These are phyloP conservation scores for Ciconia boyciana DNA, from an alignment of 2,113 vertebrate species.

Conservation along the genomic window DNA sequence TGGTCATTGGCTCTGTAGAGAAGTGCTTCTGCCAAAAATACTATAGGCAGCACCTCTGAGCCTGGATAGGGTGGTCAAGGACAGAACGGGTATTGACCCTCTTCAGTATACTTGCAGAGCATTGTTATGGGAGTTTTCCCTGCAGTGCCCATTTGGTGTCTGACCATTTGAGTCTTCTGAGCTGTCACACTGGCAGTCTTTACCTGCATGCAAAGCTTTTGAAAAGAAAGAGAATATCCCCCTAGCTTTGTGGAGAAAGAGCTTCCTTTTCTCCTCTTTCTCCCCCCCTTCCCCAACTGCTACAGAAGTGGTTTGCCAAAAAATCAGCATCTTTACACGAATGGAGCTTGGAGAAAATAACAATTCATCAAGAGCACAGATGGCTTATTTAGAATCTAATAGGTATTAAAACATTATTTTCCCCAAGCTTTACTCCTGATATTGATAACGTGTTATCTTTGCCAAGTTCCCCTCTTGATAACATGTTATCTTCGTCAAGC, in stretches of 20 bases:
- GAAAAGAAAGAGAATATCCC: neutral
- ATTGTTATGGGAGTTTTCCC: neutral
- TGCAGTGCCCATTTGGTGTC: neutral
- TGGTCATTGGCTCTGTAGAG: neutral
- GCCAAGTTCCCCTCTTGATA: constrained; percentile 62
- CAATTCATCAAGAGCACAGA: constrained; percentile 57
- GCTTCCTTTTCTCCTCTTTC: neutral
- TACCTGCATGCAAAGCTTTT: neutral
- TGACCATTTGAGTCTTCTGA: neutral
- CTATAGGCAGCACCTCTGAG: neutral
- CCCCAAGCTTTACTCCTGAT: constrained; percentile 59
- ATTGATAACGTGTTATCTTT: constrained; percentile 65
- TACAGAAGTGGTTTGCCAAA: constrained; percentile 23
- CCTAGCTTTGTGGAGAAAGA: neutral
- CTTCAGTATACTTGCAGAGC: neutral
- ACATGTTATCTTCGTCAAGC: constrained; percentile 57
- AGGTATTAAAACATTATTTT: constrained; percentile 67
- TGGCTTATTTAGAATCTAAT: constrained; percentile 63
- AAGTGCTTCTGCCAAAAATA: neutral
- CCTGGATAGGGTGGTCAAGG: neutral
- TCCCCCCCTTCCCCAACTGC: neutral
- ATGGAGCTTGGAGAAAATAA: constrained; percentile 46
- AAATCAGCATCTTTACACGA: constrained; percentile 35
- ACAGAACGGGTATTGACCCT: neutral
- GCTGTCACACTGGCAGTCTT: neutral